Evolutionary conservation across 2,888 invertebrate genomes (phyloP), one percentile per base, ranked within the genome.

Genomic region (Mamestra brassicae): DNA sequence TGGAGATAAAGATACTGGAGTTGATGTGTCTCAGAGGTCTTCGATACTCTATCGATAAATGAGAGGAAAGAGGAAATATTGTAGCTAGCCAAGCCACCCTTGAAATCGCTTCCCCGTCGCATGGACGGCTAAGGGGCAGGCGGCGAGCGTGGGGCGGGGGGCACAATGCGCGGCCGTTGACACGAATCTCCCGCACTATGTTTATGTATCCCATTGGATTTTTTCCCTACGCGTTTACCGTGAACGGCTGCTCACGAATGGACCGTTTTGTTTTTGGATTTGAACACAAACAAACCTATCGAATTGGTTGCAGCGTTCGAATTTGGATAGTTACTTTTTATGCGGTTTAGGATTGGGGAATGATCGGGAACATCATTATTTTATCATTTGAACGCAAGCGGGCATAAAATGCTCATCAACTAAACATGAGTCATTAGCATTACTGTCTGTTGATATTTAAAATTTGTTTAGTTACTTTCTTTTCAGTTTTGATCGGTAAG

Each of bases 91-190:
- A 90, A 92, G 92, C 93, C 93, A 93, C 94, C 95, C 94, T 94
- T 93, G 92, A 92, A 94, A 94, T 93, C 93, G 94, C 93, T 93
- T 92, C 92, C 92, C 92, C 89, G 90, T 90, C 88, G 90, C 85
- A 88, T 79, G 87, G 88, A 85, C 91, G 91, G 89, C 84, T 84
- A 78, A 88, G 88, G 86, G 88, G 76, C 78, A 84, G 81, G 87
- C 84, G 71, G 3, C 5, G 89, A 76, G 87, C 76, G 86, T 87
- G 81, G 89, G 89, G 90, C 83, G 76, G 86, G 87, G 88, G 84
- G 92, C 91, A 92, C 91, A 92, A 91, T 90, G 90, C 89, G 92
- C 93, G 96, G 96, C 94, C 96, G 94, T 96, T 96, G 96, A 96
- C 96, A 95, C 95, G 93, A 93, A 93, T 95, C 94, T 93, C 93